These are phyloP conservation scores for Hemicrepidius hirtus DNA, from an alignment of 2,888 invertebrate genomes.

Conservation along the genomic window DNA sequence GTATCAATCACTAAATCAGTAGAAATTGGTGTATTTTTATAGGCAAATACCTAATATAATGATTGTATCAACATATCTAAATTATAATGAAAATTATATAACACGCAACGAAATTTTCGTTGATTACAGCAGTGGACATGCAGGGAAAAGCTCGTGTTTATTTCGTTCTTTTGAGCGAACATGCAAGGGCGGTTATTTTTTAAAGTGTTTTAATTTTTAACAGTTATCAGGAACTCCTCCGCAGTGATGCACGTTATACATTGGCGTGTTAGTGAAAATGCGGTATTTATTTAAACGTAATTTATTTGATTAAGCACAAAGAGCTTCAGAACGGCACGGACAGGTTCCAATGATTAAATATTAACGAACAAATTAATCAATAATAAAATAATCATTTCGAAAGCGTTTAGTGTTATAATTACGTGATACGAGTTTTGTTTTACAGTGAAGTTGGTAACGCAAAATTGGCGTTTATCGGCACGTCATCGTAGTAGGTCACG, in stretches of 20 bases:
- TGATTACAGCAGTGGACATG: constrained; percentile 24
- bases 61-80: constrained; percentile 30
- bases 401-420: constrained; percentile 29
- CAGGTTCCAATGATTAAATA: constrained; percentile 24
- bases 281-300: constrained; percentile 35
- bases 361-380: constrained; percentile 39
- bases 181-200: constrained; percentile 31
- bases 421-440: constrained; percentile 40
- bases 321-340: background rate
- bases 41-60: constrained; percentile 24
- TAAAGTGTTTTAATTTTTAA: constrained; percentile 30
- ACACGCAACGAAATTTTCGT: constrained; percentile 21
- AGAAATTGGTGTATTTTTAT: constrained; percentile 13
- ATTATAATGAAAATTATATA: constrained; percentile 32
- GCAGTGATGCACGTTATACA: constrained; percentile 3
- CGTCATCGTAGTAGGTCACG: constrained; percentile 59
- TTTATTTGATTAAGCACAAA: constrained; percentile 26
- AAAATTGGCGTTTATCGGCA: constrained; percentile 60
- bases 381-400: constrained; percentile 29
- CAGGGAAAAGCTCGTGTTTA: constrained; percentile 7
- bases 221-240: constrained; percentile 25
- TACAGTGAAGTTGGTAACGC: constrained; percentile 54
- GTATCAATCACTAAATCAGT: constrained; percentile 6
- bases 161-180: constrained; percentile 20
- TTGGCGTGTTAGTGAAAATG: constrained; percentile 8